phyloP scores from a whole-genome alignment of 1,140 invertebrate species.

The Periplaneta americana region DNA sequence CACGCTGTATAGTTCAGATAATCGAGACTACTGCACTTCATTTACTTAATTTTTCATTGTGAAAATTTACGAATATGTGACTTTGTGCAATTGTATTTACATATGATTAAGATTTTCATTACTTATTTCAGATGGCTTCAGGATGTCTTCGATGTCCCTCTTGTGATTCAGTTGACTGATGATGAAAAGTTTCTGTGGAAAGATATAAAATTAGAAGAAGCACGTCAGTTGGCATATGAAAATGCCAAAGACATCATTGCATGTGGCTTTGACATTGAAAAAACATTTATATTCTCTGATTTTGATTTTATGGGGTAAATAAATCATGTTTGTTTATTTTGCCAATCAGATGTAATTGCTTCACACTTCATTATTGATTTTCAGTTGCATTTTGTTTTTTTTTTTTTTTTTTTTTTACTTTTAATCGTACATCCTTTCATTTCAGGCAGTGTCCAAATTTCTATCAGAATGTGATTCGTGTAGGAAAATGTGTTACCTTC shows the following conservation, averaged over 20 bases:
- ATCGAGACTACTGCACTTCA: no score
- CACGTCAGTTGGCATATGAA: conserved; percentile 75
- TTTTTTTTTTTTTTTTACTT: neutral
- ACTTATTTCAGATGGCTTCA: conserved; percentile 82
- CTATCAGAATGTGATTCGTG: conserved; percentile 87
- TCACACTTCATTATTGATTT: neutral
- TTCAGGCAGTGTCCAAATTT: conserved; percentile 77
- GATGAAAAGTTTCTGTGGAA: conserved; percentile 99
- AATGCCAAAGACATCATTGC: conserved; percentile 99
- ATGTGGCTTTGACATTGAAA: conserved; percentile 90
- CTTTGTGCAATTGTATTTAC: neutral
- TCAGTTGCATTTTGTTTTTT: no score
- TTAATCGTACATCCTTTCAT: conserved; percentile 21
- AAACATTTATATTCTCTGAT: conserved; percentile 98
- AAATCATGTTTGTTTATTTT: neutral
- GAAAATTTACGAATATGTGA: no score
- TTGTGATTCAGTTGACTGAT: conserved; percentile 96
- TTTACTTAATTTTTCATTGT: no score
- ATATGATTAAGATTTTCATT: neutral
- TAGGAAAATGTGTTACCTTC: conserved; percentile 91
- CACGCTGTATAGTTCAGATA: no score
- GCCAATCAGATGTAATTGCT: neutral
- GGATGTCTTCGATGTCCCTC: conserved; percentile 94
- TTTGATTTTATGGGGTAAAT: conserved; percentile 88
- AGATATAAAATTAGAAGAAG: conserved; percentile 86